Base-by-base conservation (phyloP, 2,888 invertebrate genomes). In the Andrena praecox region DNA sequence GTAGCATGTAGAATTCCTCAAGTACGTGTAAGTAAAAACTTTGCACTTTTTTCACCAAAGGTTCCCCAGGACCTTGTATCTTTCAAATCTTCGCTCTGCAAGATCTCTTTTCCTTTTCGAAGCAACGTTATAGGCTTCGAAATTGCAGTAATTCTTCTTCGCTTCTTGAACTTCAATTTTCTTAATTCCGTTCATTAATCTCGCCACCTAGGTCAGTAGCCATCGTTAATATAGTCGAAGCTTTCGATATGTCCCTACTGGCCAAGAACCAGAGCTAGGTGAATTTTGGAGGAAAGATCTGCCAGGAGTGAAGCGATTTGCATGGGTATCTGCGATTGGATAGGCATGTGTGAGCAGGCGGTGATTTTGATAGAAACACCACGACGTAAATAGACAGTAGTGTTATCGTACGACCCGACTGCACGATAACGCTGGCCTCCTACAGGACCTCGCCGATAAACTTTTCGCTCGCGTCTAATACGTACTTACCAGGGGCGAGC, bases 341-440 rank as follows among this genome's bases (percentile, higher is more conserved):
- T n/a, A 7, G 42, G 20, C 50, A 52, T 50, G 64, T 59, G 71
- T 12, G 60, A 62, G 48, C 42, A 48, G 64, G 48, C 48, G 72
- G 12, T 29, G 66, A 54, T 16, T 63, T 67, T 16, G 77, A 84
- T 77, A 77, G 71, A 71, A 35, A 52, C 67, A 62, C 73, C 72
- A 71, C 59, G 73, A 83, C 88, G 86, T 85, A 87, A 90, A 90
- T 89, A 89, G 85, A 63, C 80, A 76, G 83, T 68, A 54, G 75
- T 86, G 88, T 90, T 91, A 92, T 92, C 92, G 67, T 76, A 64
- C 89, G 92, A 92, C 90, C 90, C 90, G 87, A 77, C 79, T 74
- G 67, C 76, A 80, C 71, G 88, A 90, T 89, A 90, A 71, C 82
- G 82, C 71, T 78, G 77, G 68, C 82, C 84, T 82, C 77, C 86